Conservation (phyloP, 2,797 vertebrate species). For the Onychomys leucogaster region DNA sequence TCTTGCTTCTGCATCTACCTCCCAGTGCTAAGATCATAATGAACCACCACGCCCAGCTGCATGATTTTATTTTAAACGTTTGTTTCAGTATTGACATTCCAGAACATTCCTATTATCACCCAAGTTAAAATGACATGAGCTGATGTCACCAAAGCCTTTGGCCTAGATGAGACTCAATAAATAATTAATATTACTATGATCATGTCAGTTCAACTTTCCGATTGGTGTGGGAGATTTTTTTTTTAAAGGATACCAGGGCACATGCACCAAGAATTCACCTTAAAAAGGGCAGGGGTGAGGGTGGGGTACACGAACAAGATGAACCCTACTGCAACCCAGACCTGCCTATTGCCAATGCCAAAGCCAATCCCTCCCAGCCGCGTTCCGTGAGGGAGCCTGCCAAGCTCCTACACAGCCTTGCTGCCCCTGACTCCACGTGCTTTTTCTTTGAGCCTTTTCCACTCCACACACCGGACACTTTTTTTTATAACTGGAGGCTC, state of each 20-base stretch:
- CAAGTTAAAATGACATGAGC: not conserved
- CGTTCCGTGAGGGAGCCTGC: not conserved
- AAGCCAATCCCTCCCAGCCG: not conserved
- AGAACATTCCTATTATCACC: not conserved
- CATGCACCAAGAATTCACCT: not conserved
- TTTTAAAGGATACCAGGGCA: not conserved
- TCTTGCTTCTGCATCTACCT: not conserved
- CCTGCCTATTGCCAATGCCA: not conserved
- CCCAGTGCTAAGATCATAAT: not conserved
- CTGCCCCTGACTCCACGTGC: not conserved
- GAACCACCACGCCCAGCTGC: not conserved
- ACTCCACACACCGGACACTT: not conserved
- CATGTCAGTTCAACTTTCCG: not conserved
- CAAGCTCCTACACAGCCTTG: not conserved
- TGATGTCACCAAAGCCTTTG: not conserved
- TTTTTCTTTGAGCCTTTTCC: not conserved
- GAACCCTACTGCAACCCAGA: not conserved
- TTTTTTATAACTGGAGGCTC: not conserved
- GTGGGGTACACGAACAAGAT: not conserved
- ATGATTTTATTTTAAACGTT: slow-evolving; percentile 4
- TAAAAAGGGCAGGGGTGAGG: not conserved
- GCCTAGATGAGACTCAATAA: not conserved
- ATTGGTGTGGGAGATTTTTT: not conserved
- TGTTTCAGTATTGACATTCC: not conserved
- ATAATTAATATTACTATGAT: not conserved